phyloP scores from a whole-genome alignment of 2,797 vertebrate genomes.

The Sarcoramphus papa region DNA sequence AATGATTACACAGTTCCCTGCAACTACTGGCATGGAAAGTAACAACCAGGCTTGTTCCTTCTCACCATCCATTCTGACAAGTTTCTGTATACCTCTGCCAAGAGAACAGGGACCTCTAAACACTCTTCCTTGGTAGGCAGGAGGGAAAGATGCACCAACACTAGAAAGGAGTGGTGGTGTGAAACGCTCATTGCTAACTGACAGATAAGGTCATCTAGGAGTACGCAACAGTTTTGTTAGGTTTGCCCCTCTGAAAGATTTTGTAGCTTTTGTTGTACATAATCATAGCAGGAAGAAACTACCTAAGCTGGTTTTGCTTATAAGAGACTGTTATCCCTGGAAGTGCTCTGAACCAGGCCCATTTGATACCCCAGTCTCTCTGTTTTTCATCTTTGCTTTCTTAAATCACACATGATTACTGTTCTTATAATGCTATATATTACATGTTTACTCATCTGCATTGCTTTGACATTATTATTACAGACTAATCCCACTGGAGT shows the following conservation, averaged over 20 bases:
- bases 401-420: neutral
- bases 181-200: neutral
- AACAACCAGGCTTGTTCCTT: neutral
- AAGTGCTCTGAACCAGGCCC: neutral
- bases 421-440: neutral
- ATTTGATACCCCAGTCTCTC: neutral
- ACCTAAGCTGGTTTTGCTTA: neutral
- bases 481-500: neutral
- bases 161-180: neutral
- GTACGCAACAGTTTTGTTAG: neutral
- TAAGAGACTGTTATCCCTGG: neutral
- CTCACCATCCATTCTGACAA: neutral
- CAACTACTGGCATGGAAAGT: neutral
- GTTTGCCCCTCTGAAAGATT: neutral
- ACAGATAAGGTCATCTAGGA: neutral
- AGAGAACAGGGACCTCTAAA: neutral
- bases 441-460: neutral
- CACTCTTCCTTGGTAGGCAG: neutral
- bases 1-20: neutral
- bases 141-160: neutral
- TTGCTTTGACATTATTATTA: neutral
- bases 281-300: neutral
- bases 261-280: neutral
- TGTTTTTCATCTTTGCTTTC: neutral
- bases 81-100: neutral